A percentile compares a stretch with the other conserved stretches of the same genome.
phyloP scores from a whole-genome alignment of 2,797 vertebrate genomes.

The Silurus lanzhouensis region DNA sequence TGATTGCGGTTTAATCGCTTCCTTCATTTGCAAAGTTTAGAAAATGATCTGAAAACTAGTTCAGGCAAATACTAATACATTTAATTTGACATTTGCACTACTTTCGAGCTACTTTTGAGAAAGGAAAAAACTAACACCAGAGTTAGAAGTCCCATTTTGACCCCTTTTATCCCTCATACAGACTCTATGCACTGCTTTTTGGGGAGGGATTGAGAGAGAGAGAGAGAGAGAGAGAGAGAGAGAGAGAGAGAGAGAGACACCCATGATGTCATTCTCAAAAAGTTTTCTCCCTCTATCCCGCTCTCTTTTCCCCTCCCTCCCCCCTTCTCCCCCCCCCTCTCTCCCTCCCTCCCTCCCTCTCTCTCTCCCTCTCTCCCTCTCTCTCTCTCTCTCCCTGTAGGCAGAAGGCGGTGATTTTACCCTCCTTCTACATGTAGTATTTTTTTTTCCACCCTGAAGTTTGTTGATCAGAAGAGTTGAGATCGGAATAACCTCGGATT shows the following conservation, averaged over 20 bases:
- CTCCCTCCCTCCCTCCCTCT: conserved; percentile 46
- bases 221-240: too few species aligned
- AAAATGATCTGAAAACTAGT: too few species aligned
- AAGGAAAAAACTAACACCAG: too few species aligned
- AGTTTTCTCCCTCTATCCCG: conserved; percentile 70
- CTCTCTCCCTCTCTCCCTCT: conserved; percentile 47
- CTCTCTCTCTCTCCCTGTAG: conserved; percentile 23
- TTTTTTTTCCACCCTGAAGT: neutral
- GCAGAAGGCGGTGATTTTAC: conserved; percentile 23
- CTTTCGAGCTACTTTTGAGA: too few species aligned
- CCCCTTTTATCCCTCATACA: neutral
- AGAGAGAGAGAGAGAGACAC: conserved; percentile 17
- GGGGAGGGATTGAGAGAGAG: conserved; percentile 15
- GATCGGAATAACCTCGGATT: conserved; percentile 20
- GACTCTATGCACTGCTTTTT: neutral
- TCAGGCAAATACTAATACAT: too few species aligned
- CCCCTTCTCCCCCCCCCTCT: too few species aligned
- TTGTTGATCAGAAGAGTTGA: neutral
- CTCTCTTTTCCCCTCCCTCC: too few species aligned
- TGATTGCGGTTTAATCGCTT: too few species aligned
- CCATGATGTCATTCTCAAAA: conserved; percentile 76
- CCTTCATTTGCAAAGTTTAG: too few species aligned
- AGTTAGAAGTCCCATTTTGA: neutral
- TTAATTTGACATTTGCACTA: too few species aligned
- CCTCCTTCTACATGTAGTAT: neutral